These are phyloP conservation scores for Campylorhamphus procurvoides DNA, from an alignment of 2,113 vertebrate genomes.

Conservation along the genomic window DNA sequence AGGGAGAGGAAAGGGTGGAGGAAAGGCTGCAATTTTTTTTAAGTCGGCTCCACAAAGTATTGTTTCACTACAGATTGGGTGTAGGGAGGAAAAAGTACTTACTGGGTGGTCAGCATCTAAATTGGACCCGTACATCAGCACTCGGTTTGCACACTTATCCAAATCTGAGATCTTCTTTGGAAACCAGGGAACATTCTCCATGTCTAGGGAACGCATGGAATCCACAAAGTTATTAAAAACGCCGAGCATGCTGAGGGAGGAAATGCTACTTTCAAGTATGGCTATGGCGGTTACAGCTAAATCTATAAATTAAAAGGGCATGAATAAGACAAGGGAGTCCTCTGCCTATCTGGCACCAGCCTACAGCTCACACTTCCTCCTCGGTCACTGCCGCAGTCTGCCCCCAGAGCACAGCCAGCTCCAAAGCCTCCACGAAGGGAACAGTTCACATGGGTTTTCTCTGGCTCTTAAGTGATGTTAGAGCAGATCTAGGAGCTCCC, in stretches of 20 bases:
- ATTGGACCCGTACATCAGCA: slow-evolving; percentile 95
- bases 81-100: background rate
- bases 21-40: background rate
- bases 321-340: slow-evolving; percentile 25
- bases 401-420: background rate
- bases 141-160: slow-evolving; percentile 94
- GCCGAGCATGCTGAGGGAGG: background rate
- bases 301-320: slow-evolving; percentile 38
- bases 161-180: slow-evolving; percentile 96
- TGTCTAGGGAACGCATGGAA: slow-evolving; percentile 75
- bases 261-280: background rate
- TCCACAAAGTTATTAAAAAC: slow-evolving; percentile 27
- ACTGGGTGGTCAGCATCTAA: slow-evolving; percentile 94
- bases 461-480: background rate
- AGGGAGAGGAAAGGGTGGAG: background rate
- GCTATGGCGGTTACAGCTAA: background rate
- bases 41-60: background rate
- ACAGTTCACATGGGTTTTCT: background rate
- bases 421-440: background rate
- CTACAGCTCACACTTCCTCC: slow-evolving; percentile 62
- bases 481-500: background rate
- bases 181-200: slow-evolving; percentile 91
- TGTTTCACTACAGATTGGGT: background rate
- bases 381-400: slow-evolving; percentile 16
- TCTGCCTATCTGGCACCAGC: slow-evolving; percentile 63